Base-by-base conservation (phyloP, 2,113 vertebrate genomes). In the Gavia stellata region DNA sequence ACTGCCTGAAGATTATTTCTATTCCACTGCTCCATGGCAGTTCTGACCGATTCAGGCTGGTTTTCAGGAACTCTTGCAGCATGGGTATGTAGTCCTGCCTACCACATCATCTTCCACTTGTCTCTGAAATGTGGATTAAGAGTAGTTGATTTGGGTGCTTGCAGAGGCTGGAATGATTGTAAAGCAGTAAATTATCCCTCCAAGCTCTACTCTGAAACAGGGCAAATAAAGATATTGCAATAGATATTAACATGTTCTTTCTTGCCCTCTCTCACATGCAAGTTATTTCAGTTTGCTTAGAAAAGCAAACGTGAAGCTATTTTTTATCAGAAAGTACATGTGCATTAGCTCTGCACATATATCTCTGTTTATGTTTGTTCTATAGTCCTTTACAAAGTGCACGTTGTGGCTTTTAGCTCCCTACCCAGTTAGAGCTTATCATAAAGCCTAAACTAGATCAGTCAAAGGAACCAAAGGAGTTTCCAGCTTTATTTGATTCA, bases 401-500 rank as follows among this genome's bases (percentile, higher is more conserved):
- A 38, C 0, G 0, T 7, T 70, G 58, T 72, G 45, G n/a, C 23
- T 87, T 92, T 97, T 73, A 49, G 59, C 38, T 95, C 47, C 61
- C 74, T 79, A 20, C 36, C 3, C 50, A 59, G 49, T 75, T 63
- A 65, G 6, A 77, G 40, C 4, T 1, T 85, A 87, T 82, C 23
- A 82, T 70, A 92, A 88, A 91, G 50, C 38, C 56, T 77, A 78
- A 92, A 82, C 66, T 61, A 50, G 58, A 94, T 94, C 89, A 91
- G 50, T 90, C 42, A 73, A 82, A 95, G 63, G 59, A 58, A 81
- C 87, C 66, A 93, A 87, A 97, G 93, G 63, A 86, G 33, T 85
- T 91, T 74, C 47, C 42, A 50, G 74, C 33, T 89, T 88, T 71
- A 82, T 96, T 95, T 96, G 78, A 94, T 97, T 96, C 71, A 50